Evolutionary conservation across 2,888 invertebrate genomes (phyloP).

Genomic region (Cerastoderma edule): DNA sequence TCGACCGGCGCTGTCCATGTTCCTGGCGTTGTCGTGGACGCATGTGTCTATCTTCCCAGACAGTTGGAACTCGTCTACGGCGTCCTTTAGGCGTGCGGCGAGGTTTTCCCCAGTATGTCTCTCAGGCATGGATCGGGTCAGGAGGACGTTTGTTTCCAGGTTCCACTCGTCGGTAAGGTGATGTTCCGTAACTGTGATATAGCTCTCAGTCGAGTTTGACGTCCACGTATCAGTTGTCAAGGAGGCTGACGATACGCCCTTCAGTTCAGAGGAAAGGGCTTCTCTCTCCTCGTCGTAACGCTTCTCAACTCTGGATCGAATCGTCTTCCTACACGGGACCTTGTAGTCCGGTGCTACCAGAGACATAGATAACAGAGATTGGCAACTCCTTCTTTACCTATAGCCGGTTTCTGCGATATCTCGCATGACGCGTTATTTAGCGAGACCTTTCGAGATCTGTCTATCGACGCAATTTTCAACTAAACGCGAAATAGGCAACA

Average conservation of each 20-base stretch:
- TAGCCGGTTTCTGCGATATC: too few relatives aligned
- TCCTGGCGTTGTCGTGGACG: conserved; percentile 39
- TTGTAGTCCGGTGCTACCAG: conserved; percentile 25
- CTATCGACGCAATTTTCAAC: too few relatives aligned
- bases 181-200: conserved; percentile 15
- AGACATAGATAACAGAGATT: too few relatives aligned
- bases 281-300: conserved; percentile 2
- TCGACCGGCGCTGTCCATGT: conserved; percentile 31
- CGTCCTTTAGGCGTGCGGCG: conserved; percentile 8
- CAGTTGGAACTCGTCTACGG: conserved; percentile 30
- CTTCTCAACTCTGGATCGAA: conserved; percentile 23
- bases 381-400: too few relatives aligned
- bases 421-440: too few relatives aligned
- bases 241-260: conserved; percentile 4
- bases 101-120: conserved; percentile 29
- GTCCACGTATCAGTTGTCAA: conserved; percentile 37
- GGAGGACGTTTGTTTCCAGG: conserved; percentile 20
- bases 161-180: conserved; percentile 17
- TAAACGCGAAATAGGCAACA: too few relatives aligned
- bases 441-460: too few relatives aligned
- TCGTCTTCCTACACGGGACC: conserved; percentile 19
- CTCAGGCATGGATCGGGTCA: conserved; percentile 26
- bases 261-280: neutral
- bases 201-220: conserved; percentile 26
- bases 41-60: conserved; percentile 20